Evolutionary conservation across 1,140 invertebrate species (phyloP).

Genomic region (Sarcophaga peregrina): DNA sequence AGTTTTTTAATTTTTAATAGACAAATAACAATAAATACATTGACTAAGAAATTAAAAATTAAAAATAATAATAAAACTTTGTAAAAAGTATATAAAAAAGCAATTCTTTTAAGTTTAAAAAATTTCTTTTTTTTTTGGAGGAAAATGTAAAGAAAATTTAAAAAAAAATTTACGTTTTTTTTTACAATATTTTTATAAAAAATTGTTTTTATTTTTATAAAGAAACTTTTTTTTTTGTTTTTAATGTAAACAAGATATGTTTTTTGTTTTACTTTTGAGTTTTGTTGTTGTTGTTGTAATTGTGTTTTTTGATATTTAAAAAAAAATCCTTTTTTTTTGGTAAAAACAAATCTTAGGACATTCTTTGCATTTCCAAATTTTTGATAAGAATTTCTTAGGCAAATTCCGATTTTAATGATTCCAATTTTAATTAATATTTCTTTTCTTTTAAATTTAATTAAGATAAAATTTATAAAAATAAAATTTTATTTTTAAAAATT

Average conservation of each 20-base stretch:
- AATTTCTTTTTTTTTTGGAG: constrained; percentile 46
- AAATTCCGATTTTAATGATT: not conserved
- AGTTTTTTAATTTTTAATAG: constrained; percentile 40
- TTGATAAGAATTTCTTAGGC: not conserved
- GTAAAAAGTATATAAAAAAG: constrained; percentile 15
- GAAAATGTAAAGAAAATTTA: constrained; percentile 42
- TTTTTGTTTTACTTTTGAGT: constrained; percentile 18
- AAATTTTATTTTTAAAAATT: not conserved
- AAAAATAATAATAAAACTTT: not conserved
- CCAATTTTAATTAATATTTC: no score
- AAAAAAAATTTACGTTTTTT: not conserved
- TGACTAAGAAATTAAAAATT: constrained; percentile 38
- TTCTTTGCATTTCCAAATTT: not conserved
- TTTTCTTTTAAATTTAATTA: constrained; percentile 21
- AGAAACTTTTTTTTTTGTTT: not conserved
- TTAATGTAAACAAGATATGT: constrained; percentile 33
- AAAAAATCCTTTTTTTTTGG: not conserved
- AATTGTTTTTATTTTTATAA: not conserved
- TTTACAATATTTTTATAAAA: not conserved
- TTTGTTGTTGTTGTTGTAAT: not conserved
- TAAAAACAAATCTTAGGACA: not conserved
- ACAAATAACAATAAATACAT: constrained; percentile 39
- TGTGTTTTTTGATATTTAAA: not conserved
- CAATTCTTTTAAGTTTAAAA: constrained; percentile 42
- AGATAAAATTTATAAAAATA: constrained; percentile 28